Conservation (phyloP, 1,140 invertebrate species). For the Drosophila carrolli region DNA sequence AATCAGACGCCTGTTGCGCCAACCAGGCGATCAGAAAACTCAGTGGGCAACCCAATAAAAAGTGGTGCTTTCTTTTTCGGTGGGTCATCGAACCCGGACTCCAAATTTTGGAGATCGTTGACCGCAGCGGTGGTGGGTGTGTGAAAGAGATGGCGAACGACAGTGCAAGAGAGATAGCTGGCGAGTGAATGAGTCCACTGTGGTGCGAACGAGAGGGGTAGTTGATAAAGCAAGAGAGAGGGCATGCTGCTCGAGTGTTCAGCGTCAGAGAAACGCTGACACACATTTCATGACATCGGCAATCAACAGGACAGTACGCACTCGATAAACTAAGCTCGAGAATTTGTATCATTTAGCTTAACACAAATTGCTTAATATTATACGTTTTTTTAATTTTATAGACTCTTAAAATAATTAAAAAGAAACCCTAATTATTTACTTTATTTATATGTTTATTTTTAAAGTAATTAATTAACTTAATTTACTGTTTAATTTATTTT, state of each 20-base stretch:
- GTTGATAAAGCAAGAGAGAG: background rate
- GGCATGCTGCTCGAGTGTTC: background rate
- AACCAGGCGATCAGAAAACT: slow-evolving; percentile 48
- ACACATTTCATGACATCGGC: slow-evolving; percentile 26
- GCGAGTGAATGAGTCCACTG: background rate
- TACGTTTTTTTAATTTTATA: too few relatives aligned
- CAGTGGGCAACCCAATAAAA: slow-evolving; percentile 5
- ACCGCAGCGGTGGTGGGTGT: slow-evolving; percentile 16
- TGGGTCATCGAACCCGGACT: slow-evolving; percentile 53
- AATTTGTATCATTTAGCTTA: too few relatives aligned
- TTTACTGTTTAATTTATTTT: too few relatives aligned
- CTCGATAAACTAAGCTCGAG: background rate
- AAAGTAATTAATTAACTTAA: too few relatives aligned
- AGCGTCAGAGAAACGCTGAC: background rate
- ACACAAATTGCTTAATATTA: too few relatives aligned
- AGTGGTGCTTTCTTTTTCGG: slow-evolving; percentile 49
- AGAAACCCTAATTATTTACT: too few relatives aligned
- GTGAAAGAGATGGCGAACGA: background rate
- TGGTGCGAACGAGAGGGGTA: background rate
- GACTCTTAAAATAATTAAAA: too few relatives aligned
- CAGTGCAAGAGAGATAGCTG: background rate
- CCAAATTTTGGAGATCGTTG: slow-evolving; percentile 66
- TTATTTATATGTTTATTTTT: too few relatives aligned
- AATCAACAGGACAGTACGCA: slow-evolving; percentile 11
- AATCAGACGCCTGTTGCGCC: slow-evolving; percentile 66